Evolutionary conservation across 2,113 vertebrate species (phyloP), one percentile per base, ranked within the genome.

Genomic region (Hemicordylus capensis): DNA sequence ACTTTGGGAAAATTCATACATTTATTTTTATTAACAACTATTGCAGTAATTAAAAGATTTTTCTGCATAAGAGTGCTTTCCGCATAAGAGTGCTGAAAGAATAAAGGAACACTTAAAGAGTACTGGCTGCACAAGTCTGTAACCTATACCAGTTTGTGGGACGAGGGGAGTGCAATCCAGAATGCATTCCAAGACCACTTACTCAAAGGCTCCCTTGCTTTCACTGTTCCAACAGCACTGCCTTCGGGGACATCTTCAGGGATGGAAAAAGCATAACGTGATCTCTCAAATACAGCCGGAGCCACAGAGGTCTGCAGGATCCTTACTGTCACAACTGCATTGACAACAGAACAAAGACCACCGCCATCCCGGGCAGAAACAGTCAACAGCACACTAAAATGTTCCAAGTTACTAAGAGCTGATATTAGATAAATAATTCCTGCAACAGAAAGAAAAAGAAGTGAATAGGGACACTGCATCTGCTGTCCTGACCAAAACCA

Each of bases 351-450:
- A 22, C 88, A 67, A 83, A 96, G 90, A 3, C 97, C 98, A 3
- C 93, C 97, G 1, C 98, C 97, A 3, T 99, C 98, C 64, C 14
- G 90, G 0, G 98, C 98, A 51, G 94, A 94, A 85, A 99, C 86
- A 8, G 88, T 92, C 89, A 99, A 90, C 44, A 92, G 92, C 37
- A 98, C 81, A 0, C 84, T 96, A 77, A 95, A 94, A 26, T 1
- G 92, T 10, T 94, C 93, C 94, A 98, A 82, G 24, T 96, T 96
- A 67, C 92, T 93, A 69, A 99, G 95, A 63, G 94, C 15, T 80
- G 98, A 98, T 76, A 95, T 91, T 81, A 98, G 93, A 91, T 97
- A 97, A 88, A 99, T 94, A 88, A 95, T 94, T 86, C 98, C 98
- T 99, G 83, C 17, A 88, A 59, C n/a, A 90, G 58, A 4, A 83